Percentiles rank a stretch among this genome's conserved stretches.
Conservation (phyloP, 2,888 invertebrate genomes). For the Thelaira solivaga region DNA sequence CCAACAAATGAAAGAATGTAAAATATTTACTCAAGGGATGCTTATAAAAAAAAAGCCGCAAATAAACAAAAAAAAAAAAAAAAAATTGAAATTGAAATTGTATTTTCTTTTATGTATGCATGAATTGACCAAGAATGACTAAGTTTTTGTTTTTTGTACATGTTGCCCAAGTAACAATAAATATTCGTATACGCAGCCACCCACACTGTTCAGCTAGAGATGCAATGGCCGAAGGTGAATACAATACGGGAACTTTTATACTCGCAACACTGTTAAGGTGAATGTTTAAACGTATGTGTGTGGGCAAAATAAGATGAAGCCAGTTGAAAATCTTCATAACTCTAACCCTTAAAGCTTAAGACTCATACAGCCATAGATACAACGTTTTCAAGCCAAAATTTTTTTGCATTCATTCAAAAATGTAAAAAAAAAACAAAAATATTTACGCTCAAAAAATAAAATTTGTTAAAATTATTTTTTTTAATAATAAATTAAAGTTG, state of each 20-base stretch:
- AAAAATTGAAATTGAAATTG: conserved; percentile 34
- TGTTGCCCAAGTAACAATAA: conserved; percentile 35
- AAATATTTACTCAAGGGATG: conserved; percentile 46
- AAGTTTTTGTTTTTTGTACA: neutral
- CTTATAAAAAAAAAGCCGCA: neutral
- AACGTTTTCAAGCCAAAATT: neutral
- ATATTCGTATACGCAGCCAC: neutral
- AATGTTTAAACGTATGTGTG: neutral
- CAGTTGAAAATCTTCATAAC: conserved; percentile 27
- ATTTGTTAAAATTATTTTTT: too few relatives aligned
- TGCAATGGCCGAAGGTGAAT: too few relatives aligned
- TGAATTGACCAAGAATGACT: conserved; percentile 29
- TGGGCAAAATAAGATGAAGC: conserved; percentile 38
- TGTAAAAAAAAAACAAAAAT: neutral
- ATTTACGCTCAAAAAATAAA: neutral
- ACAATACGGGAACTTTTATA: too few relatives aligned
- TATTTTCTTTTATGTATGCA: conserved; percentile 41
- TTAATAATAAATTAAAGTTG: too few relatives aligned
- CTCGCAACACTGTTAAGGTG: neutral
- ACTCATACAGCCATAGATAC: neutral
- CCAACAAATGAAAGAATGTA: conserved; percentile 32
- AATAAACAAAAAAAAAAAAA: conserved; percentile 5
- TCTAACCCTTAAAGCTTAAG: conserved; percentile 1
- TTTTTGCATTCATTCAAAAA: conserved; percentile 5
- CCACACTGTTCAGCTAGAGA: neutral